phyloP scores from a whole-genome alignment of 2,888 invertebrate species.

The Muschampia plurimacula region DNA sequence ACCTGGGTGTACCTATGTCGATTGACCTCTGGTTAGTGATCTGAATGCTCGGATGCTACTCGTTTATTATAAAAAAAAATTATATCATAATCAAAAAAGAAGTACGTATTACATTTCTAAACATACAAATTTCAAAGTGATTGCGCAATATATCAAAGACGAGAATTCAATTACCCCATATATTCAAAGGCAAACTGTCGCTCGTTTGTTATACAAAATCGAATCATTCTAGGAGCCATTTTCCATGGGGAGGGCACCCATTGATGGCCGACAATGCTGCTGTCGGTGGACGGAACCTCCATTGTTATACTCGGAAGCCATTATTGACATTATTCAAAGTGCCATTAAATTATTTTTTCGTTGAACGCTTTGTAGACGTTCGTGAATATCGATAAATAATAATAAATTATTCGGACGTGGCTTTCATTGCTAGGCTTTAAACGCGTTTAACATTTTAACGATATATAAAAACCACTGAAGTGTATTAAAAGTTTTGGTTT shows the following conservation, averaged over 20 bases:
- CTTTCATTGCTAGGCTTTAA: background rate
- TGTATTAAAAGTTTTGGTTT: background rate
- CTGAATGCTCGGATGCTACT: too few species aligned
- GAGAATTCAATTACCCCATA: slow-evolving; percentile 56
- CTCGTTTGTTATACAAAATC: slow-evolving; percentile 69
- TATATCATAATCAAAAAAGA: too few species aligned
- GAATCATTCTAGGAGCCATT: slow-evolving; percentile 75
- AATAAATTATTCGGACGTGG: background rate
- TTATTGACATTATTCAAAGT: slow-evolving; percentile 81
- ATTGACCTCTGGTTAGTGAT: too few species aligned
- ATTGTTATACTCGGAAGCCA: slow-evolving; percentile 81
- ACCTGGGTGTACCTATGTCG: too few species aligned
- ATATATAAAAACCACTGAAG: background rate
- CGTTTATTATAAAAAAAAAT: too few species aligned
- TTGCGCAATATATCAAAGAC: slow-evolving; percentile 29
- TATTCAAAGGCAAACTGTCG: slow-evolving; percentile 67
- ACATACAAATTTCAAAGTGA: background rate
- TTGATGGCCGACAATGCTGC: slow-evolving; percentile 75
- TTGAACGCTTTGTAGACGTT: slow-evolving; percentile 16
- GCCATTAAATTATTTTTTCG: slow-evolving; percentile 68
- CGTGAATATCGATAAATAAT: slow-evolving; percentile 28
- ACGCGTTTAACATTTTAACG: background rate
- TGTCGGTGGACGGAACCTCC: slow-evolving; percentile 73
- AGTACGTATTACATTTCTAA: background rate
- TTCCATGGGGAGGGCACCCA: slow-evolving; percentile 69